Evolutionary conservation across 30 jellyfish, hydroid and myxozoan genomes (phyloP), one percentile per base, ranked within the genome.

Genomic region (Cassiopea xamachana): DNA sequence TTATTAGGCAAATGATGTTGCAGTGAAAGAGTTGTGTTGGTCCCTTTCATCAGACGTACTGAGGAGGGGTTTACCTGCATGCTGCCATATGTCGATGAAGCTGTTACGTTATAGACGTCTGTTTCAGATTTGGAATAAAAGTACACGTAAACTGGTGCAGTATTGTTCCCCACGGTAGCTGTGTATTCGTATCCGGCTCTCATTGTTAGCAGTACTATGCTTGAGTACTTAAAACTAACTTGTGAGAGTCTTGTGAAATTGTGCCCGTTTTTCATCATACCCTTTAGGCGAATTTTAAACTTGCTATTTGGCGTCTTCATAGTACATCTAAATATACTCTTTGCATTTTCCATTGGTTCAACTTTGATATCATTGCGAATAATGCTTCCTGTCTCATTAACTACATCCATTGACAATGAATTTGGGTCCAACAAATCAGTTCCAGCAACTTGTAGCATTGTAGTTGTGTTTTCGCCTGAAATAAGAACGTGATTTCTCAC

Each of bases 401-500:
- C 8, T 7, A 90, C 60, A 70, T 83, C 91, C 27, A 75, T 69
- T 15, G 1, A 1, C 81, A 90, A 10, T 1, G 93, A 58, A 6
- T 49, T 68, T 14, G 60, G 47, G 69, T 77, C 82, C 27, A 90
- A n/a, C 50, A 67, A 14, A 8, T 90, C 80, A 16, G 75, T n/a
- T 17, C 92, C 92, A 15, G 93, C 70, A 4, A 90, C 10, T 18
- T 86, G 97, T 0, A 90, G 84, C 83, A 90, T 82, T 8, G 75
- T 48, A 47, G 90, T 79, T 17, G 90, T 48, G 69, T 71, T 77
- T 44, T 59, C 74, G 12, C 89, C 97, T 90, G 49, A 2, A 60
- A 67, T 60, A 16, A 76, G 7, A 76, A 76, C 64, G 12, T 55
- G 64, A 6, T 55, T 55, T 55, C 64, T 10, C 7, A 3, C 10